A percentile compares a stretch with the other conserved stretches of the same genome.
Conservation (phyloP, 2,113 vertebrate species). For the Monopterus albus region DNA sequence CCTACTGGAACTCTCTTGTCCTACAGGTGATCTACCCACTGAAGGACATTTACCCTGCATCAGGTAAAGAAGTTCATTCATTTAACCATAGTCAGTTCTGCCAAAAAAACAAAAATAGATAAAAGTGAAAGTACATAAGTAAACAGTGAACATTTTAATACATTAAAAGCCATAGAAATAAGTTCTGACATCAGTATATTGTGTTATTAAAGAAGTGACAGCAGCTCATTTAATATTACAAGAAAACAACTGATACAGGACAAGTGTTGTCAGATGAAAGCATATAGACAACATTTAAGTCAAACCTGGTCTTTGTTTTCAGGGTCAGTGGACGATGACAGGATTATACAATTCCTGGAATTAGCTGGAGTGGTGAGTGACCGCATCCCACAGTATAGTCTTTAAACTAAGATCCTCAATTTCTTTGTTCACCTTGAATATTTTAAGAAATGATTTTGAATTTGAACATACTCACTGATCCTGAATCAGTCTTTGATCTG, state of each 20-base stretch:
- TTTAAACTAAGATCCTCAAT: no score
- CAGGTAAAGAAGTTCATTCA: conserved; percentile 87
- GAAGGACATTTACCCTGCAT: conserved; percentile 92
- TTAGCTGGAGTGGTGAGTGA: conserved; percentile 90
- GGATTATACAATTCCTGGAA: conserved; percentile 91
- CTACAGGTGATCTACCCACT: conserved; percentile 95
- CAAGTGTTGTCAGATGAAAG: no score
- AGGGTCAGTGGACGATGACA: conserved; percentile 92
- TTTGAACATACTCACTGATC: not conserved
- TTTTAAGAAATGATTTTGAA: not conserved
- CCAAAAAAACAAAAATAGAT: no score
- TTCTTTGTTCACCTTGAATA: not conserved
- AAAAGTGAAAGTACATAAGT: no score
- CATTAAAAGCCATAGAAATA: no score
- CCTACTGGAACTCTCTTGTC: conserved; percentile 16
- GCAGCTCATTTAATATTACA: no score
- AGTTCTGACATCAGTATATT: no score
- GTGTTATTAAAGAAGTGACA: no score
- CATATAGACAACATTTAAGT: no score
- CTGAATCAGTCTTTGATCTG: not conserved
- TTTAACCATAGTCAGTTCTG: no score
- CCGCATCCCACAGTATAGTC: not conserved
- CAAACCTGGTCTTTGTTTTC: conserved; percentile 10
- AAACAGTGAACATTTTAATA: no score
- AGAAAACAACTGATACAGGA: no score